These are phyloP conservation scores for Drosophila macrospina DNA, from an alignment of 2,888 invertebrate genomes.

Conservation along the genomic window DNA sequence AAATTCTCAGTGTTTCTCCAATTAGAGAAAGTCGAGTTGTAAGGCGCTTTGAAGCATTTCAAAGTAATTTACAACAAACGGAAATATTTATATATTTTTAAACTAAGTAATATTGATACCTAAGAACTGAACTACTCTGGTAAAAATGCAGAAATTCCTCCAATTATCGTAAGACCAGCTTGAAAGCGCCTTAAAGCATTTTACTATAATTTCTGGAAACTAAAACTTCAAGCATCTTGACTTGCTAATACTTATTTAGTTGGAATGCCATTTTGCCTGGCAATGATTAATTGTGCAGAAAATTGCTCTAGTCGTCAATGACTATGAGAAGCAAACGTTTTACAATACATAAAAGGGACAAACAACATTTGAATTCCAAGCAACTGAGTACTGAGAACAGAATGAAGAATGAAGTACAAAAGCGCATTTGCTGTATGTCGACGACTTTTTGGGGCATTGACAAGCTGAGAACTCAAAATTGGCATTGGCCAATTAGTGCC, in stretches of 20 bases:
- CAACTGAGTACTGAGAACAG: slow-evolving; percentile 30
- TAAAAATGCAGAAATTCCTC: too few species aligned
- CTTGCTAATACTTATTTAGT: not conserved
- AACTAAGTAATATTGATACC: too few species aligned
- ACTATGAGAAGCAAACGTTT: not conserved
- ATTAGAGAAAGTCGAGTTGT: too few species aligned
- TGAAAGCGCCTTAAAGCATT: too few species aligned
- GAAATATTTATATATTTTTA: too few species aligned
- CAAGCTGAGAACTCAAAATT: slow-evolving; percentile 43
- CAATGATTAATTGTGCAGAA: slow-evolving; percentile 11
- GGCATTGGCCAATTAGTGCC: slow-evolving; percentile 69
- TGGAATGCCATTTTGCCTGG: not conserved
- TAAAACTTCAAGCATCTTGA: not conserved
- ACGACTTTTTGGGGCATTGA: slow-evolving; percentile 36
- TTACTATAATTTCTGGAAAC: too few species aligned
- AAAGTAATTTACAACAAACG: not conserved
- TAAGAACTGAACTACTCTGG: too few species aligned
- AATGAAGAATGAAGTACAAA: slow-evolving; percentile 1
- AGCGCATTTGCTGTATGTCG: slow-evolving; percentile 13
- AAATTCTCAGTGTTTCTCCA: too few species aligned
- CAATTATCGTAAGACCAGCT: too few species aligned
- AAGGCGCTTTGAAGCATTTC: not conserved
- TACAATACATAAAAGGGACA: slow-evolving; percentile 8
- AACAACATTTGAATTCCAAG: slow-evolving; percentile 9
- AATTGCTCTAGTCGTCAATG: slow-evolving; percentile 40